These are phyloP conservation scores for Diglossa cyanea DNA, from an alignment of 2,797 vertebrate genomes.

Conservation along the genomic window DNA sequence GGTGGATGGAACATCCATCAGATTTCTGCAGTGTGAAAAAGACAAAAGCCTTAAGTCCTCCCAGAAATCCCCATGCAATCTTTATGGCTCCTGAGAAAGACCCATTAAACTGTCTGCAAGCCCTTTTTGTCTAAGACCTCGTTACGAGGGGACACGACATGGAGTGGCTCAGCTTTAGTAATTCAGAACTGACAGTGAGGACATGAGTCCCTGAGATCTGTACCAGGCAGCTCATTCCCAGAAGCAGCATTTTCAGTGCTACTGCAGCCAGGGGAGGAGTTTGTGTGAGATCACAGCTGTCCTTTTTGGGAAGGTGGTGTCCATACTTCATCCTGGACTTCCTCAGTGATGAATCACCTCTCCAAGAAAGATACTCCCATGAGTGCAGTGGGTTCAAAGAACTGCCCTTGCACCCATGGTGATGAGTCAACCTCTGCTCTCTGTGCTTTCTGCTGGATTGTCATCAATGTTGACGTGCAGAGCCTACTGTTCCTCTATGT, in stretches of 20 bases:
- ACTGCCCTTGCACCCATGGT: not conserved
- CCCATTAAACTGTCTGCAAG: not conserved
- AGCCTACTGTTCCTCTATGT: not conserved
- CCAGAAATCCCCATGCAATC: not conserved
- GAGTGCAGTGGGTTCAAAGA: not conserved
- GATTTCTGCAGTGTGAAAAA: not conserved
- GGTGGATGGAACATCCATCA: not conserved
- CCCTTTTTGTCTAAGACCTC: not conserved
- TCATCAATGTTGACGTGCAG: rapidly evolving
- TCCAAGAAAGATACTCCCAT: not conserved
- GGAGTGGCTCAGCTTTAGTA: not conserved
- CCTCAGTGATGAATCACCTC: not conserved
- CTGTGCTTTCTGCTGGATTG: not conserved
- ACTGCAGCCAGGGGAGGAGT: not conserved
- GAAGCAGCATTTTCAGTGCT: not conserved
- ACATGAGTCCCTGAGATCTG: not conserved
- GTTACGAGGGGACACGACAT: not conserved
- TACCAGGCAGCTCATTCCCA: not conserved
- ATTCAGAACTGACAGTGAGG: not conserved
- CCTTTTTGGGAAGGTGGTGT: not conserved
- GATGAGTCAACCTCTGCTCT: not conserved
- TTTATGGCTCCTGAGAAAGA: not conserved
- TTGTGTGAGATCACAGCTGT: not conserved
- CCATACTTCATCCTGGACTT: not conserved
- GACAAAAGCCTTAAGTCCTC: not conserved